phyloP scores from a whole-genome alignment of 2,113 vertebrate genomes.

The Microcebus lehilahytsara region DNA sequence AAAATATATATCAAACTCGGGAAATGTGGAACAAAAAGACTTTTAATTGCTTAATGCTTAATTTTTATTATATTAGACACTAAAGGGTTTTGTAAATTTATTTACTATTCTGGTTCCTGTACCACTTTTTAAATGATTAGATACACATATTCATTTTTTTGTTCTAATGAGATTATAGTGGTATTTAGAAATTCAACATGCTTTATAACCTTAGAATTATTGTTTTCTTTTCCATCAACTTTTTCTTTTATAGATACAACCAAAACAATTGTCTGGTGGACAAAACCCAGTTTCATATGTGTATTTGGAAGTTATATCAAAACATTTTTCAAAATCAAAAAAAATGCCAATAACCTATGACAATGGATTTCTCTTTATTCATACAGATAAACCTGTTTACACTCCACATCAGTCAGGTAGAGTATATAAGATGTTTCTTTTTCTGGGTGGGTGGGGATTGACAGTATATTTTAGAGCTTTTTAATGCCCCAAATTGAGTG shows the following conservation, averaged over 20 bases:
- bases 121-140: background rate
- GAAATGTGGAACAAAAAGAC: background rate
- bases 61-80: background rate
- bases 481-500: background rate
- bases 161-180: background rate
- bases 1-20: background rate
- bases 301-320: conserved; percentile 87
- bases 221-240: background rate
- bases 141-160: background rate
- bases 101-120: background rate
- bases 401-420: conserved; percentile 92
- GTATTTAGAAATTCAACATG: background rate
- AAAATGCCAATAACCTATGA: conserved; percentile 85
- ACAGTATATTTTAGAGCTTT: background rate
- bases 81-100: background rate
- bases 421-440: background rate
- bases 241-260: conserved; percentile 83
- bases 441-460: background rate
- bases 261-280: conserved; percentile 78
- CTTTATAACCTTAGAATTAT: conserved; percentile 15
- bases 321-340: conserved; percentile 84
- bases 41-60: background rate
- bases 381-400: conserved; percentile 95
- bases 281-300: conserved; percentile 77
- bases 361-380: conserved; percentile 94